Base-by-base conservation (phyloP, 2,797 vertebrate species). In the Anguilla pacifica region DNA sequence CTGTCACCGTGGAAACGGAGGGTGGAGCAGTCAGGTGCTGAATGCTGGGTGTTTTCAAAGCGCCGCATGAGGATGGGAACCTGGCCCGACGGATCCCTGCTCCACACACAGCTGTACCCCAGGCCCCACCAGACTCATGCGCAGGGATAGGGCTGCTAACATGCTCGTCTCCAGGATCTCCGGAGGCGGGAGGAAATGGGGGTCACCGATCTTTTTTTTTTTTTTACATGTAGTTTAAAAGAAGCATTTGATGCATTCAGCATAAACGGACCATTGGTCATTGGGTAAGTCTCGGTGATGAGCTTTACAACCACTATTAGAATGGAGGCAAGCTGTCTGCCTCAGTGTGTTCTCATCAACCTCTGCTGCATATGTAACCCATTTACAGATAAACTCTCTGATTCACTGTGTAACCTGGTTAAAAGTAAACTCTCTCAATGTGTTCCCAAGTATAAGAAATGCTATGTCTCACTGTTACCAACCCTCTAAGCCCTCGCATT, bases 1-100 rank as follows among this genome's bases (percentile, higher is more conserved):
- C 90, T 85, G 92, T 96, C 92, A 91, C 94, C 92, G 93, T 94
- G 93, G 93, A 92, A 94, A 95, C 95, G 94, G 95, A 95, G 91
- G 91, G 89, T 91, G 89, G 90, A 88, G 91, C 92, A 95, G 94
- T 95, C 92, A 95, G 95, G 95, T 95, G 95, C 91, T 94, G 93
- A 94, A 93, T 94, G 57, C 57, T 70, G 64, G n/a, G n/a, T 70
- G 64, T 28, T 70, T 70, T 28, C 28, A 28, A 70, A 28, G 64
- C 64, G 10, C n/a, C 64, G 10, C 25, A 28, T 70, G 64, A 70
- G 64, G 64, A 28, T 19, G 57, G n/a, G n/a, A 70, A 70, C n/a
- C 25, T 7, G 57, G 57, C 57, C 57, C 17, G 57, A 17, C 3
- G 57, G 9, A 7, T 70, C 64, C 19, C 64, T 9, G 9, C 64